phyloP scores from a whole-genome alignment of 2,797 vertebrate species.

The Brachyalestes nurse region DNA sequence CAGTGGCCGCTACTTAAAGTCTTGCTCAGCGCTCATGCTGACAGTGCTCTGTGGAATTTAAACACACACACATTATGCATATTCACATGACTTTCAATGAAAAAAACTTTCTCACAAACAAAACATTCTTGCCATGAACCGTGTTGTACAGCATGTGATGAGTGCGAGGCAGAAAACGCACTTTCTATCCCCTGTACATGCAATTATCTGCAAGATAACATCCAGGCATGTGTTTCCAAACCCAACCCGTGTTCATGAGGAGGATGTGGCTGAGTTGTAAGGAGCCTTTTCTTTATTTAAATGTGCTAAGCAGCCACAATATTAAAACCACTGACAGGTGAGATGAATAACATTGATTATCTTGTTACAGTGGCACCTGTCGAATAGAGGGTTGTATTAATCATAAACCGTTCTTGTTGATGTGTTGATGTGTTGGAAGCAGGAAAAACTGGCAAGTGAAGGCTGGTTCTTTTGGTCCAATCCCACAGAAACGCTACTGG shows the following conservation, averaged over 20 bases:
- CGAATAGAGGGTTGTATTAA: too few species aligned
- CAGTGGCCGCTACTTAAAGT: conserved; percentile 15
- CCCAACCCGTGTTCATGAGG: background rate
- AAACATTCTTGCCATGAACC: background rate
- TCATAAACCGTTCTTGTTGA: too few species aligned
- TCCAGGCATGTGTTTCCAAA: conserved; percentile 4
- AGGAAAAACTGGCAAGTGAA: too few species aligned
- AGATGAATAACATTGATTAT: too few species aligned
- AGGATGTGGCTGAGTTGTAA: background rate
- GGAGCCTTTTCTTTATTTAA: background rate
- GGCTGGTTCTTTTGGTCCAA: too few species aligned
- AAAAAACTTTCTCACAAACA: background rate
- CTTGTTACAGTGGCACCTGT: too few species aligned
- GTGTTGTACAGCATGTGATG: background rate
- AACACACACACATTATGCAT: background rate
- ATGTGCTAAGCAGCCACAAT: too few species aligned
- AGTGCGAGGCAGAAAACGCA: background rate
- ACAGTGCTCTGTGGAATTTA: background rate
- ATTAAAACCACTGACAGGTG: too few species aligned
- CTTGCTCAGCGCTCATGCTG: background rate
- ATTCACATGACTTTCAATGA: background rate
- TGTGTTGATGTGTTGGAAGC: too few species aligned
- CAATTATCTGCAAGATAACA: background rate
- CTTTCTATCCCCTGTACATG: conserved; percentile 3
- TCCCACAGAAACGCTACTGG: too few species aligned